phyloP scores from a whole-genome alignment of 2,888 invertebrate genomes.

The Aproaerema taeniolella region DNA sequence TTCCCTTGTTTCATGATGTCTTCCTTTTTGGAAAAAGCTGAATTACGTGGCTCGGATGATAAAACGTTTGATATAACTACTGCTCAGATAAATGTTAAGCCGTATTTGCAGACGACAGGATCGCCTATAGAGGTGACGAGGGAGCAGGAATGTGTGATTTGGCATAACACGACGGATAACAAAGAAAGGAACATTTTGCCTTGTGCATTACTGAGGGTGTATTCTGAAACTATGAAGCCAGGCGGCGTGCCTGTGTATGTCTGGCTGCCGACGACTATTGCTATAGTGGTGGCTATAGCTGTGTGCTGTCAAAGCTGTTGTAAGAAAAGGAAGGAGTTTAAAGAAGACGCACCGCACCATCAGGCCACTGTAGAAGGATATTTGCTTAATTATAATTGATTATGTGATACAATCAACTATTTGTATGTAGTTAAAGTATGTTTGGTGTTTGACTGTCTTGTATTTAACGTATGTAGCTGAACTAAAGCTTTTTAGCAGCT shows the following conservation, averaged over 20 bases:
- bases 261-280: slow-evolving; percentile 54
- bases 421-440: too few relatives aligned
- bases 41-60: slow-evolving; percentile 28
- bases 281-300: slow-evolving; percentile 39
- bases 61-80: slow-evolving; percentile 49
- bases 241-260: slow-evolving; percentile 55
- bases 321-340: slow-evolving; percentile 34
- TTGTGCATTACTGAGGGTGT: slow-evolving; percentile 53
- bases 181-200: slow-evolving; percentile 46
- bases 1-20: slow-evolving; percentile 66
- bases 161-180: slow-evolving; percentile 52
- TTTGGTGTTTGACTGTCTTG: too few relatives aligned
- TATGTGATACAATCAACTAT: too few relatives aligned
- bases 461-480: too few relatives aligned
- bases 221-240: slow-evolving; percentile 54
- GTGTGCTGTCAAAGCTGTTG: slow-evolving; percentile 46
- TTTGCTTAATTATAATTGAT: slow-evolving; percentile 36
- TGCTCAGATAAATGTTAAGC: slow-evolving; percentile 43
- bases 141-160: slow-evolving; percentile 54
- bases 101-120: slow-evolving; percentile 34
- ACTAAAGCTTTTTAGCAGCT: too few relatives aligned
- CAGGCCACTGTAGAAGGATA: slow-evolving; percentile 35
- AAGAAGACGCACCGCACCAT: slow-evolving; percentile 42
- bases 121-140: slow-evolving; percentile 23
- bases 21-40: slow-evolving; percentile 45